Evolutionary conservation across 2,113 vertebrate genomes (phyloP), one percentile per base, ranked within the genome.

Genomic region (Hippocampus barbouri): DNA sequence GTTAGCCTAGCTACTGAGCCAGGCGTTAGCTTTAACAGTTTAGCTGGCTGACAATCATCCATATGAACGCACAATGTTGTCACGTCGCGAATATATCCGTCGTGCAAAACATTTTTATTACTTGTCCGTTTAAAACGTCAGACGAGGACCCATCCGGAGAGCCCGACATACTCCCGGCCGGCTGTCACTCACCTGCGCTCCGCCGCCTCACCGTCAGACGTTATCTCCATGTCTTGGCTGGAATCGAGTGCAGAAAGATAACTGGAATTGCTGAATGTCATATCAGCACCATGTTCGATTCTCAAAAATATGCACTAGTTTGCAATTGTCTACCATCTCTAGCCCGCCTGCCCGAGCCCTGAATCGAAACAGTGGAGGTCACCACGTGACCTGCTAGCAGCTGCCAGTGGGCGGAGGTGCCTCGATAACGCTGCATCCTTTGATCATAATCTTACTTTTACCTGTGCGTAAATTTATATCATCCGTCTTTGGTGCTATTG

Each of bases 121-220:
- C 10, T n/a, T 11, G 57, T 34, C 7, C 4, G 25, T 15, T 53
- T 2, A 8, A 23, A 20, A 21, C 47, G 8, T 11, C 25, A 27
- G 25, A 53, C 51, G 43, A 69, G 66, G 43, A 73, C 27, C 27
- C 1, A 2, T 16, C 1, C 7, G 25, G 6, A 1, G 14, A 23
- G 34, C 40, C 38, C 47, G 20, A 23, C n/a, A 6, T n/a, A 27
- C 43, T 21, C 68, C 3, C 43, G 8, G 25, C 3, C 47, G 8
- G 25, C 45, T 40, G 73, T 77, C 77, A 83, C 87, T 83, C 72
- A 91, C 91, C 89, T 87, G 83, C 78, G 89, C 65, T 91, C 91
- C 64, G 87, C 86, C 25, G 84, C 81, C 66, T 92, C 88, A 71
- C 57, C 79, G 69, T 90, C 90, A n/a, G 77, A 68, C 34, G 72